Conservation (phyloP, 2,888 invertebrate species). For the Eueremaeus valkanovi region DNA sequence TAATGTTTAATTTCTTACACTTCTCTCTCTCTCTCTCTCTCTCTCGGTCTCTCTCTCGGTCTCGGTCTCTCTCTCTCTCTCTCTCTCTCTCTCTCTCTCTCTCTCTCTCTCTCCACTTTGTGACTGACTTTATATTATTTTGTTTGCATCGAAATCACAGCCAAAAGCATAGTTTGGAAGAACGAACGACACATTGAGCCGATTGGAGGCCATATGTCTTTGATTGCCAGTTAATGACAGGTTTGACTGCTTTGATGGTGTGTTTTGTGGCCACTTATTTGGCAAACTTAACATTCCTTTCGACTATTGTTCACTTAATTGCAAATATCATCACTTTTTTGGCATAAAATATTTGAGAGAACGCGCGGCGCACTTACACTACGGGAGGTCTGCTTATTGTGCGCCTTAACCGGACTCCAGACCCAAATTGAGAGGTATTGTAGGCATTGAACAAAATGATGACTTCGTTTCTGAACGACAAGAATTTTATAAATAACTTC, state of each 20-base stretch:
- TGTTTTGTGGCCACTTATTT: slow-evolving; percentile 34
- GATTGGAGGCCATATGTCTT: slow-evolving; percentile 29
- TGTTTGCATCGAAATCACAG: background rate
- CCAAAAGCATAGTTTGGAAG: background rate
- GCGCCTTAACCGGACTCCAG: slow-evolving; percentile 20
- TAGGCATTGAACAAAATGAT: slow-evolving; percentile 1
- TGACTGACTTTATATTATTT: background rate
- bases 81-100: slow-evolving; percentile 26
- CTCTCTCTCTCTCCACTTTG: background rate
- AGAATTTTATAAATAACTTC: background rate
- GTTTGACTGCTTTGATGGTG: slow-evolving; percentile 19
- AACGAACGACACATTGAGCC: slow-evolving; percentile 9
- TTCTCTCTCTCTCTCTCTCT: slow-evolving; percentile 5
- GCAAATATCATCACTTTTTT: slow-evolving; percentile 29
- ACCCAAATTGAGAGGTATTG: background rate
- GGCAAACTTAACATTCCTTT: slow-evolving; percentile 19
- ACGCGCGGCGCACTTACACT: slow-evolving; percentile 10
- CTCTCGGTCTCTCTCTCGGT: slow-evolving; percentile 29
- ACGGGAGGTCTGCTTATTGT: slow-evolving; percentile 29
- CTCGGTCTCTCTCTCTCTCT: slow-evolving; percentile 34
- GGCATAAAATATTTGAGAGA: background rate
- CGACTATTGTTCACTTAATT: slow-evolving; percentile 17
- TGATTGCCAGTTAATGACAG: slow-evolving; percentile 27
- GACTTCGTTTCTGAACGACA: background rate
- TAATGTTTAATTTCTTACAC: background rate